phyloP scores from a whole-genome alignment of 1,140 invertebrate genomes.

The Neodiprion fabricii region DNA sequence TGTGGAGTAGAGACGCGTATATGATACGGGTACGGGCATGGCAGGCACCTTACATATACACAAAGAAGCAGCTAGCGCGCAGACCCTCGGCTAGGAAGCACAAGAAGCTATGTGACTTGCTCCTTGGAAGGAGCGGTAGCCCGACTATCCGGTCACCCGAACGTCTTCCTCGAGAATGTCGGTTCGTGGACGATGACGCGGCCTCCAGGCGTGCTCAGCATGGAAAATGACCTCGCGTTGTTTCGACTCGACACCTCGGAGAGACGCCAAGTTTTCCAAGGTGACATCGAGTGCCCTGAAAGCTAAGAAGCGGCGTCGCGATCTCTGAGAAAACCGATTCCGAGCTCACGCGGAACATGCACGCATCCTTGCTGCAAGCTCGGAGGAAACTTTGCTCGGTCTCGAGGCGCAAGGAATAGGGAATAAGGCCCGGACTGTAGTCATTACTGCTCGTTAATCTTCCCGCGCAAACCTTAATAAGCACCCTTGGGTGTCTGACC shows the following conservation, averaged over 20 bases:
- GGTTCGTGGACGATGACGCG: background rate
- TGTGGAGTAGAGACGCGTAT: no score
- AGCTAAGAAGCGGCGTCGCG: background rate
- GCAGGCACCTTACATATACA: background rate
- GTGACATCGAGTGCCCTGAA: background rate
- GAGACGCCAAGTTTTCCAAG: background rate
- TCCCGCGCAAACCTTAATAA: conserved; percentile 46
- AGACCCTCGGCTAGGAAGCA: no score
- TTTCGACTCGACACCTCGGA: background rate
- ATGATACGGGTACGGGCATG: background rate
- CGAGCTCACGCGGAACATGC: no score
- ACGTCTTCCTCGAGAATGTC: background rate
- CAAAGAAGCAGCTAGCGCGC: background rate
- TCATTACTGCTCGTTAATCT: conserved; percentile 50
- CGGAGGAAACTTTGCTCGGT: background rate
- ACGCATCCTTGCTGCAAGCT: no score
- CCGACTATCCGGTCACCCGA: background rate
- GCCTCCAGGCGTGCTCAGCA: background rate
- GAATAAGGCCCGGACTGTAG: conserved; percentile 33
- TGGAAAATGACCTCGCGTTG: background rate
- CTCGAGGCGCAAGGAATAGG: no score
- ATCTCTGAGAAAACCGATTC: no score
- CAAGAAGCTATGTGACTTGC: no score
- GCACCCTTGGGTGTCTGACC: conserved; percentile 27
- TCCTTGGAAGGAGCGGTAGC: background rate